phyloP scores from a whole-genome alignment of 1,140 invertebrate genomes.

The Papilio glaucus region DNA sequence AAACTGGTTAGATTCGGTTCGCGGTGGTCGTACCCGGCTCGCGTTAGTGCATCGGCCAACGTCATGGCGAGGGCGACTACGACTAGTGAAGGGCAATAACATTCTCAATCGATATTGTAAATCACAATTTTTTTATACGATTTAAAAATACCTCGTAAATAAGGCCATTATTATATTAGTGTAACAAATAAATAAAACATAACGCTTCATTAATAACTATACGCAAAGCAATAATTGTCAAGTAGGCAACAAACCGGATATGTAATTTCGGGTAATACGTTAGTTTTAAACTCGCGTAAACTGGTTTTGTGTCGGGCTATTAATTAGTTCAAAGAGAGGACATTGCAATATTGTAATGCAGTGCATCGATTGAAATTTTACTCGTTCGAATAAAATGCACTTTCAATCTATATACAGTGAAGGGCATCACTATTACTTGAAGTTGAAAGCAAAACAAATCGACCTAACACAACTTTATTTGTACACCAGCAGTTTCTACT shows the following conservation, averaged over 20 bases:
- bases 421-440: conserved; percentile 6
- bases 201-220: no score
- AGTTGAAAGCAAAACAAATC: conserved; percentile 1
- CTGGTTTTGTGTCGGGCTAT: conserved; percentile 48
- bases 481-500: neutral
- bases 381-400: neutral
- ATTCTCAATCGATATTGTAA: conserved; percentile 49
- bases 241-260: conserved; percentile 63
- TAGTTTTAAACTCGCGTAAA: conserved; percentile 54
- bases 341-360: neutral
- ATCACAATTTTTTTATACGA: conserved; percentile 46
- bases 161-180: neutral
- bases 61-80: no score
- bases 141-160: conserved; percentile 16
- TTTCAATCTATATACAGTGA: neutral
- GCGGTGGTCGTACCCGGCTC: conserved; percentile 68
- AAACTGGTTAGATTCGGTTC: conserved; percentile 77
- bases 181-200: neutral
- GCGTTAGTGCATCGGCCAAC: conserved; percentile 65
- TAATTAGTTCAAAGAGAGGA: neutral
- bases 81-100: conserved; percentile 61
- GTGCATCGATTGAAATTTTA: neutral
- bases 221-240: neutral
- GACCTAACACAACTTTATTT: conserved; percentile 34
- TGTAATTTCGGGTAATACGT: conserved; percentile 69